Conservation (phyloP, 2,797 vertebrate genomes). For the Syngnathus acus region DNA sequence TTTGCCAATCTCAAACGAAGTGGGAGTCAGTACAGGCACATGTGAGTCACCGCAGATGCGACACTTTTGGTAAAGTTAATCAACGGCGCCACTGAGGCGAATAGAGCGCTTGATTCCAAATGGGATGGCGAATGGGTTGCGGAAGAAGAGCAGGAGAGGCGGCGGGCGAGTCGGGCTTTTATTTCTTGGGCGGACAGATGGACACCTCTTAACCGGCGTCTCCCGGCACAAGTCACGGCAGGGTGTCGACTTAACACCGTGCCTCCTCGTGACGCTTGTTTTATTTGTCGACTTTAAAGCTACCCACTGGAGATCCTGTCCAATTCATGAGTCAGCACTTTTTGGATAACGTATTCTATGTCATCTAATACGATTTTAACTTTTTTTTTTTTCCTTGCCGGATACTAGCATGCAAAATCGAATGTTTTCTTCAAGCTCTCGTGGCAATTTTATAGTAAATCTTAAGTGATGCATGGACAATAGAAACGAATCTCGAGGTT, state of each 20-base stretch:
- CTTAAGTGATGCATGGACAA: neutral
- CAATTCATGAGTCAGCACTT: neutral
- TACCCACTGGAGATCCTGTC: neutral
- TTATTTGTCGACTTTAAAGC: neutral
- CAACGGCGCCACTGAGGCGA: neutral
- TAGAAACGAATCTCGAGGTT: neutral
- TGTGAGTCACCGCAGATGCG: conserved; percentile 3
- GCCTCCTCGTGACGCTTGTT: conserved; percentile 13
- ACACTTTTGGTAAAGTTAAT: neutral
- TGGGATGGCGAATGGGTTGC: neutral
- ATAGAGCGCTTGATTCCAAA: neutral
- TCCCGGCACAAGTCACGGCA: conserved; percentile 28
- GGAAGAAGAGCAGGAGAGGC: neutral
- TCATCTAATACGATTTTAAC: no score
- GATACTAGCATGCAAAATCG: neutral
- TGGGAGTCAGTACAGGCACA: no score
- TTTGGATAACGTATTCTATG: no score
- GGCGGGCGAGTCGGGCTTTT: conserved; percentile 13
- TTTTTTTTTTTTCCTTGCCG: no score
- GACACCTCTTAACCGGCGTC: conserved; percentile 46
- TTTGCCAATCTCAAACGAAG: neutral
- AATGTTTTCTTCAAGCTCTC: neutral
- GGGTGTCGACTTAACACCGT: conserved; percentile 39
- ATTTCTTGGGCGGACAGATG: conserved; percentile 48
- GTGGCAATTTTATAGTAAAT: neutral